Percentiles rank a stretch among this genome's conserved stretches.
These are phyloP conservation scores for Prionace glauca DNA, from an alignment of 2,797 vertebrate genomes.

Conservation along the genomic window DNA sequence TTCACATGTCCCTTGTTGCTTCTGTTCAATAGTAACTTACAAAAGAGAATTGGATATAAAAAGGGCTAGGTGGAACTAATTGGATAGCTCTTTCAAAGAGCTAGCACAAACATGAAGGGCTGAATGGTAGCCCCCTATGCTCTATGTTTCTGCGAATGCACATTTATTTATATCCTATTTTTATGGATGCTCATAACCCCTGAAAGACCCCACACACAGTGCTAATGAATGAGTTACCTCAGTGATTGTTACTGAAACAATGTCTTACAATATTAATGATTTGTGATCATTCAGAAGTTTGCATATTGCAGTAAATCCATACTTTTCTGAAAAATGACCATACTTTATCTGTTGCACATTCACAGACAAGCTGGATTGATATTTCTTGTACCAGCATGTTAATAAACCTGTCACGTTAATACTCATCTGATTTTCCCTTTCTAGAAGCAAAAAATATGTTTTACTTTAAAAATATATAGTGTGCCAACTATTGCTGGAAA, in stretches of 20 bases:
- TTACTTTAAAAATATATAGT: not conserved
- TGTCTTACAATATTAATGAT: not conserved
- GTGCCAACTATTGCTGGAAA: not conserved
- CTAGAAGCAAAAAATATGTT: not conserved
- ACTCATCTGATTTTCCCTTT: not conserved
- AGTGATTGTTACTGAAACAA: not conserved
- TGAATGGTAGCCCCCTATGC: not conserved
- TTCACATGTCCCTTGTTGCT: too few species aligned
- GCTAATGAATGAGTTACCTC: not conserved
- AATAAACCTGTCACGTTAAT: not conserved
- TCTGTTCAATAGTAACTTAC: not conserved
- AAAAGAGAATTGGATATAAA: not conserved
- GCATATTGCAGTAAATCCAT: not conserved
- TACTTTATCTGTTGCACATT: not conserved
- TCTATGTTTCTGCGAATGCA: not conserved
- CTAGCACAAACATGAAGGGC: not conserved
- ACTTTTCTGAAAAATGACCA: not conserved
- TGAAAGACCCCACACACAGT: not conserved
- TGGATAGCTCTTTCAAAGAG: not conserved
- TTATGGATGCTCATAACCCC: not conserved
- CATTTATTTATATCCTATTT: not conserved
- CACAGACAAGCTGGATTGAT: not conserved
- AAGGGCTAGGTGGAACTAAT: not conserved
- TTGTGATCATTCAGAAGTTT: not conserved
- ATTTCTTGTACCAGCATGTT: not conserved